A percentile compares a stretch with the other conserved stretches of the same genome.
phyloP scores from a whole-genome alignment of 2,888 invertebrate species.

The Agapetus fuscipes region DNA sequence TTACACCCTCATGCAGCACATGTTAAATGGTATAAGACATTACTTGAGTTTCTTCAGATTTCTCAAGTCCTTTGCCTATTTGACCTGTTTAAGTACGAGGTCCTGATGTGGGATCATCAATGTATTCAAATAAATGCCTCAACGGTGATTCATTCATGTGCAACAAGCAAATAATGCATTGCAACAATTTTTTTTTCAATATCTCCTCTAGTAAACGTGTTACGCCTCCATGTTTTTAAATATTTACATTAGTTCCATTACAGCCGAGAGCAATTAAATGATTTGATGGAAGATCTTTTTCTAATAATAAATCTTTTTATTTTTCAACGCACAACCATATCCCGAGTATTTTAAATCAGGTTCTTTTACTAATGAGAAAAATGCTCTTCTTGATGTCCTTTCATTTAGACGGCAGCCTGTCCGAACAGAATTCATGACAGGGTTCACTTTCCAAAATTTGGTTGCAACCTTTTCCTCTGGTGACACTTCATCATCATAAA shows the following conservation, averaged over 20 bases:
- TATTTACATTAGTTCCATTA: constrained; percentile 23
- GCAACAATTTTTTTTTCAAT: constrained; percentile 22
- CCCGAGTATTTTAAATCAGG: constrained; percentile 11
- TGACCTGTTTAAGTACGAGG: constrained; percentile 20
- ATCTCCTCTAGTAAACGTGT: constrained; percentile 21
- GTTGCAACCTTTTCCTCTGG: too few relatives aligned
- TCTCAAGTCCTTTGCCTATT: constrained; percentile 21
- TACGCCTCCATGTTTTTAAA: constrained; percentile 21
- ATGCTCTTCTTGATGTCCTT: constrained; percentile 15
- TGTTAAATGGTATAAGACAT: too few relatives aligned
- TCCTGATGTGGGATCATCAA: constrained; percentile 21
- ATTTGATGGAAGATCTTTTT: constrained; percentile 13
- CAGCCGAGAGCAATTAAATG: constrained; percentile 20
- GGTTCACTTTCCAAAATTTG: too few relatives aligned
- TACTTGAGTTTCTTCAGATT: constrained; percentile 11
- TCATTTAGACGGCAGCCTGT: too few relatives aligned
- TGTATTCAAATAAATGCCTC: constrained; percentile 21
- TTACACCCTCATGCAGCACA: too few relatives aligned
- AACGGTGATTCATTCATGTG: constrained; percentile 22
- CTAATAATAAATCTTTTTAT: constrained; percentile 8
- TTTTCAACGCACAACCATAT: constrained; percentile 9
- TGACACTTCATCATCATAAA: too few relatives aligned
- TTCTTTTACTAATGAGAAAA: constrained; percentile 12
- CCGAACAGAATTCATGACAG: too few relatives aligned
- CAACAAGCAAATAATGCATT: constrained; percentile 22